phyloP scores from a whole-genome alignment of 2,113 vertebrate genomes.

The Leptobrachium leishanense region DNA sequence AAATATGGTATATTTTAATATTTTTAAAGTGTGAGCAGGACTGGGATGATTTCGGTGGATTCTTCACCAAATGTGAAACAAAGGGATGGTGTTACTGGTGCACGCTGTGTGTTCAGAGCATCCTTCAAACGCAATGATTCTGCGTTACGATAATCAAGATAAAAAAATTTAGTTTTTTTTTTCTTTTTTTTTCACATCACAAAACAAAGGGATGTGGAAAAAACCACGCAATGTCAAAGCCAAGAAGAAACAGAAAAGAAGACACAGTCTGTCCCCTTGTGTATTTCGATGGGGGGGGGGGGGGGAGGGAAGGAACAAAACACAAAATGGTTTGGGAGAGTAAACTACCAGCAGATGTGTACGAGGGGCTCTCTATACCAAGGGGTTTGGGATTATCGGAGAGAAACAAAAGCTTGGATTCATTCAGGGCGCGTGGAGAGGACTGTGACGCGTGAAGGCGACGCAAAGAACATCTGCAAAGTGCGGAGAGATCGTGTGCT shows the following conservation, averaged over 20 bases:
- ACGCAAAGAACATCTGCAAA: conserved; percentile 45
- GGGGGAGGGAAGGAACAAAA: conserved; percentile 19
- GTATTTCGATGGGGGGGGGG: conserved; percentile 23
- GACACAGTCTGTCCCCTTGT: conserved; percentile 37
- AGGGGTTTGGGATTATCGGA: background rate
- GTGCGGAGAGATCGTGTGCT: conserved; percentile 29
- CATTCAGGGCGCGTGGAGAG: conserved; percentile 3
- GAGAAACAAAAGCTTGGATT: conserved; percentile 44
- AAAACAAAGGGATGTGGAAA: conserved; percentile 12
- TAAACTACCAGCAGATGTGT: conserved; percentile 46
- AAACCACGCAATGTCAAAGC: background rate
- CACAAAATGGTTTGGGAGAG: conserved; percentile 30
- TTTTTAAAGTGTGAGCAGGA: too few species aligned
- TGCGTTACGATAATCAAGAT: background rate
- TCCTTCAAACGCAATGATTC: background rate
- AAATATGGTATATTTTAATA: too few species aligned
- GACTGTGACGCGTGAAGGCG: conserved; percentile 11
- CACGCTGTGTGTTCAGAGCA: background rate
- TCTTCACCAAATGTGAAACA: background rate
- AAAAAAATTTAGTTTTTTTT: background rate
- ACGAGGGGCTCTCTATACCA: conserved; percentile 16
- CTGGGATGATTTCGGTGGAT: background rate
- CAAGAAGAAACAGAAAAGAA: conserved; percentile 8
- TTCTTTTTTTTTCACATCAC: too few species aligned
- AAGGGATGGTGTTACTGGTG: background rate